Conservation (phyloP, 2,797 vertebrate genomes). For the Heliangelus exortis region DNA sequence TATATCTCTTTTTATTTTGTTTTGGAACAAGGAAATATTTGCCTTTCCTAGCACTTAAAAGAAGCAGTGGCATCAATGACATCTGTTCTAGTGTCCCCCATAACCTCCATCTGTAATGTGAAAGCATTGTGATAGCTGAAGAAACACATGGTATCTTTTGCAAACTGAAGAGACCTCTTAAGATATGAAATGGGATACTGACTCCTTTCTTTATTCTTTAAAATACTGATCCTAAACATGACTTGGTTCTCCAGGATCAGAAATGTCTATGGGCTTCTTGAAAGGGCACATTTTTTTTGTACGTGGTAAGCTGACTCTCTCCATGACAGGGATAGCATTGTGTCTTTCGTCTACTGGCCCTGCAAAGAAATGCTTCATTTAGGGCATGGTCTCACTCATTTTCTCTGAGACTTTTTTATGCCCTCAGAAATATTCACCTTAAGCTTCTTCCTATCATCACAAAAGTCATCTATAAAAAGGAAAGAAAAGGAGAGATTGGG, state of each 20-base stretch:
- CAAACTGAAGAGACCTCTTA: background rate
- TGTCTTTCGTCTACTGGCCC: background rate
- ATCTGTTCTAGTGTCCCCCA: background rate
- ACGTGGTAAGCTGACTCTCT: background rate
- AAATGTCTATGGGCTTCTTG: background rate
- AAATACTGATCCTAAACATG: background rate
- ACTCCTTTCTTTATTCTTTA: background rate
- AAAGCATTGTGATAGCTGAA: background rate
- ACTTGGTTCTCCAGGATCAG: background rate
- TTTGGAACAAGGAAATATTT: background rate
- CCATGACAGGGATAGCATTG: background rate
- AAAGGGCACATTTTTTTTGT: background rate
- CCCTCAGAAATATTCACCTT: background rate
- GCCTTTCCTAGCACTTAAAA: background rate
- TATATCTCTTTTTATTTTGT: background rate
- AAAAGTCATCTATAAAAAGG: no score
- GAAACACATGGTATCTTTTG: background rate
- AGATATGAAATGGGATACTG: background rate
- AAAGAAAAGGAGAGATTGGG: background rate
- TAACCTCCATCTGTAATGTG: background rate
- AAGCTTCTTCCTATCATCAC: background rate
- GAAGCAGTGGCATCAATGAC: background rate
- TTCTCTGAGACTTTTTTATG: background rate
- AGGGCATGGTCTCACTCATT: background rate
- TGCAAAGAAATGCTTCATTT: background rate